phyloP scores from a whole-genome alignment of 2,797 vertebrate species.

The Prionace glauca region DNA sequence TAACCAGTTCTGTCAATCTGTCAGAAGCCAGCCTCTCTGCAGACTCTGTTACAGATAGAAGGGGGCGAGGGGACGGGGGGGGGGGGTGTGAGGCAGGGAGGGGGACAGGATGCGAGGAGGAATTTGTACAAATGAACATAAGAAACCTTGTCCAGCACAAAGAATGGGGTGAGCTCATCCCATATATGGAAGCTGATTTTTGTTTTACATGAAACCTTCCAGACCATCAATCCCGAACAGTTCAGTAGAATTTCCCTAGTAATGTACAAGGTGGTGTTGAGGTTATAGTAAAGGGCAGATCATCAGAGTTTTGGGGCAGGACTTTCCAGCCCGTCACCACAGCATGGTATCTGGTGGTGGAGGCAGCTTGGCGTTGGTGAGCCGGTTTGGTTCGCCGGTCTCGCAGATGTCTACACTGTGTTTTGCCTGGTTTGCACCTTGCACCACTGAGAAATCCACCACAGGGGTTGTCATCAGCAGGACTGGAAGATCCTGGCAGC shows the following conservation, averaged over 20 bases:
- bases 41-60: conserved; percentile 43
- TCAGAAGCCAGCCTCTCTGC: conserved; percentile 62
- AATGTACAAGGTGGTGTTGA: background rate
- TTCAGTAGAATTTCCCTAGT: background rate
- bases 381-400: too few relatives aligned
- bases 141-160: background rate
- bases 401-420: too few relatives aligned
- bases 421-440: too few relatives aligned
- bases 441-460: too few relatives aligned
- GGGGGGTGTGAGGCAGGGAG: background rate
- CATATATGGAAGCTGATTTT: background rate
- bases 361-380: too few relatives aligned
- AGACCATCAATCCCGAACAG: background rate
- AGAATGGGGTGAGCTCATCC: background rate
- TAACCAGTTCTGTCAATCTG: conserved; percentile 98
- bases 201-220: background rate
- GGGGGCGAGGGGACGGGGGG: background rate
- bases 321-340: too few relatives aligned
- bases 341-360: too few relatives aligned
- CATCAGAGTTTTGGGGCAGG: background rate
- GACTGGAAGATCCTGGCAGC: too few relatives aligned
- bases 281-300: background rate
- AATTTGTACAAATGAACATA: conserved; percentile 37
- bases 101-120: conserved; percentile 27
- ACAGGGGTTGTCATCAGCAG: too few relatives aligned